Conservation (phyloP, 2,113 vertebrate genomes). For the Cinclus mexicanus region DNA sequence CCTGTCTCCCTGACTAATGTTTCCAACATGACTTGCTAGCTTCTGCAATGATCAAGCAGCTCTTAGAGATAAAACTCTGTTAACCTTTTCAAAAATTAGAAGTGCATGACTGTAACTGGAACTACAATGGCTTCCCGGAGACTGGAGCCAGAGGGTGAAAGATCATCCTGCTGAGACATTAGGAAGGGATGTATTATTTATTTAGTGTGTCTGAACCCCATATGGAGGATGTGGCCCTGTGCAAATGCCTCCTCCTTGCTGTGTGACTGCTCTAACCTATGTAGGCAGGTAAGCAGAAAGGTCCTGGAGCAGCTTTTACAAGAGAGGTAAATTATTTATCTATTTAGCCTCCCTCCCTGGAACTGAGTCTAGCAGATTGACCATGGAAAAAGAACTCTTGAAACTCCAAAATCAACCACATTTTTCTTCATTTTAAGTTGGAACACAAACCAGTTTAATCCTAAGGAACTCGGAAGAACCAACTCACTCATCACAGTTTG, state of each 20-base stretch:
- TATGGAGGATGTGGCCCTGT: conserved; percentile 42
- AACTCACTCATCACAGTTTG: background rate
- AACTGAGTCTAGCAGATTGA: background rate
- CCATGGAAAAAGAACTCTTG: background rate
- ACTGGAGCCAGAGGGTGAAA: conserved; percentile 52
- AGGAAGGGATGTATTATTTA: conserved; percentile 69
- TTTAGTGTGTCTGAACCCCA: conserved; percentile 33
- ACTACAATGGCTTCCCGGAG: conserved; percentile 57
- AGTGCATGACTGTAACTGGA: conserved; percentile 60
- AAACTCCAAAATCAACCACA: background rate
- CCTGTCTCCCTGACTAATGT: conserved; percentile 67
- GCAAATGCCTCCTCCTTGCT: conserved; percentile 16
- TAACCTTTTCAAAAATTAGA: conserved; percentile 77
- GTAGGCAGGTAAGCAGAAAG: background rate
- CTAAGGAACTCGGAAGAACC: background rate
- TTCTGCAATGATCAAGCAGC: conserved; percentile 72
- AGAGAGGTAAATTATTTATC: background rate
- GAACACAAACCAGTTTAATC: background rate
- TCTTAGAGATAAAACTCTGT: conserved; percentile 71
- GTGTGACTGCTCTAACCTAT: background rate
- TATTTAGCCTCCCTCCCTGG: background rate
- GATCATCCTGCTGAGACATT: conserved; percentile 43
- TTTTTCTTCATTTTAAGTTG: background rate
- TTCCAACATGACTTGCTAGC: conserved; percentile 73
- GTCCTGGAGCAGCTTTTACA: background rate